Evolutionary conservation across 35 echinoderm and acorn worm species (phyloP), one percentile per base, ranked within the genome.

Genomic region (Ophioderma brevispina): DNA sequence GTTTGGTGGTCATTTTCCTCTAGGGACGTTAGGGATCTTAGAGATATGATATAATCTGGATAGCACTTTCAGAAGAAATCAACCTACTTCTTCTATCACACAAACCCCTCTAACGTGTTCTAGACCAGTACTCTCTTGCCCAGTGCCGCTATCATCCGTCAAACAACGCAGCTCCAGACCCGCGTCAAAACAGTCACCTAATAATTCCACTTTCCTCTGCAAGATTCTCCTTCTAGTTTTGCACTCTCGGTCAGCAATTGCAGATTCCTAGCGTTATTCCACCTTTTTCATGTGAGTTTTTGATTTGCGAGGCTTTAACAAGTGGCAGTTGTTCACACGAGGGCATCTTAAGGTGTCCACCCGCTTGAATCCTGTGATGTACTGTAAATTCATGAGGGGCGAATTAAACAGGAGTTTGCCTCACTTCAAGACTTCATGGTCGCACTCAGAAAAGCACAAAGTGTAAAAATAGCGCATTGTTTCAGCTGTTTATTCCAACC

Each of bases 201-300:
- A 80, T 94, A 95, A 91, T 95, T 86, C 93, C 93, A 95, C 80
- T 92, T 92, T 33, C 96, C 94, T 28, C 96, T 78, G 38, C 96
- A 98, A 28, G 77, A 82, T 90, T 98, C 96, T 19, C 94, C 93
- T 75, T 93, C 93, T 13, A 93, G 38, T 59, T 95, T 95, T 50
- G 94, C 90, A 64, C 96, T 33, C 84, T 83, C 38, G 96, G 96
- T 36, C 96, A 98, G 40, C 96, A 98, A 38, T 90, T 92, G 55
- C 96, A 98, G 1, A 98, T 86, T 6, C 96, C 96, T 39, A 88
- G 64, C 2, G 90, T 92, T 36, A 98, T 78, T 23, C 93, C 93
- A 21, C 96, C 96, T n/a, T 76, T 83, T 91, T 38, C 96, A 98
- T 70, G 87, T 95, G 40, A 98, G 76, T n/a, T 56, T 94, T 95